A percentile compares a stretch with the other conserved stretches of the same genome.
These are phyloP conservation scores for Tinea trinotella DNA, from an alignment of 2,888 invertebrate species.

Conservation along the genomic window DNA sequence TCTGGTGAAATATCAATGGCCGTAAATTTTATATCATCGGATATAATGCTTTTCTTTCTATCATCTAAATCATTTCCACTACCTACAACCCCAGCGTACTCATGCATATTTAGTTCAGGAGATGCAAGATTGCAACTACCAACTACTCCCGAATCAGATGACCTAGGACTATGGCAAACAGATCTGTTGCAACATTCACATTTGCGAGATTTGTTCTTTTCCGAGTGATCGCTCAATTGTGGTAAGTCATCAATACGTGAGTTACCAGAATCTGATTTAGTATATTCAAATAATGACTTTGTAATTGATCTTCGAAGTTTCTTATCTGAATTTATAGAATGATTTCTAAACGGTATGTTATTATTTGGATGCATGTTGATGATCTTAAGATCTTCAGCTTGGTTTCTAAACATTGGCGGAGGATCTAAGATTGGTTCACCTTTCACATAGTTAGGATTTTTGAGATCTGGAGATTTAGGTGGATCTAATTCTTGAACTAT, in stretches of 20 bases:
- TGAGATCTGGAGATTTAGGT: slow-evolving; percentile 38
- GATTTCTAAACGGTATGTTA: slow-evolving; percentile 60
- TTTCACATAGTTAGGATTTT: slow-evolving; percentile 33
- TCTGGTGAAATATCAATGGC: slow-evolving; percentile 42
- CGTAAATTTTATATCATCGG: slow-evolving; percentile 38
- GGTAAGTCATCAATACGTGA: slow-evolving; percentile 40
- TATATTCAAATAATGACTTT: slow-evolving; percentile 52
- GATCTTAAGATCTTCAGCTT: slow-evolving; percentile 53
- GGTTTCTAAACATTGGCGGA: slow-evolving; percentile 74
- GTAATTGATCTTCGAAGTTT: slow-evolving; percentile 61
- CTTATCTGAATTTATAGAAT: slow-evolving; percentile 76
- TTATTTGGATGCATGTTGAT: slow-evolving; percentile 56
- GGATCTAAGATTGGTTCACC: slow-evolving; percentile 63
- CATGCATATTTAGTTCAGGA: slow-evolving; percentile 74
- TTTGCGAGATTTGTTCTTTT: slow-evolving; percentile 40
- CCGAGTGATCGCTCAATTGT: slow-evolving; percentile 62
- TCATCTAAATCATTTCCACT: slow-evolving; percentile 51
- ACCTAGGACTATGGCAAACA: slow-evolving; percentile 78
- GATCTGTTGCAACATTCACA: slow-evolving; percentile 76
- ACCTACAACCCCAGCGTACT: slow-evolving; percentile 35
- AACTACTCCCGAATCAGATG: slow-evolving; percentile 89
- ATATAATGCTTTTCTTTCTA: slow-evolving; percentile 38
- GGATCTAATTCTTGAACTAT: slow-evolving; percentile 50
- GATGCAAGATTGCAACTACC: slow-evolving; percentile 84
- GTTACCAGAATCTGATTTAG: slow-evolving; percentile 34